A percentile compares a stretch with the other conserved stretches of the same genome.
phyloP scores from a whole-genome alignment of 2,113 vertebrate species.

The Cynoglossus semilaevis region DNA sequence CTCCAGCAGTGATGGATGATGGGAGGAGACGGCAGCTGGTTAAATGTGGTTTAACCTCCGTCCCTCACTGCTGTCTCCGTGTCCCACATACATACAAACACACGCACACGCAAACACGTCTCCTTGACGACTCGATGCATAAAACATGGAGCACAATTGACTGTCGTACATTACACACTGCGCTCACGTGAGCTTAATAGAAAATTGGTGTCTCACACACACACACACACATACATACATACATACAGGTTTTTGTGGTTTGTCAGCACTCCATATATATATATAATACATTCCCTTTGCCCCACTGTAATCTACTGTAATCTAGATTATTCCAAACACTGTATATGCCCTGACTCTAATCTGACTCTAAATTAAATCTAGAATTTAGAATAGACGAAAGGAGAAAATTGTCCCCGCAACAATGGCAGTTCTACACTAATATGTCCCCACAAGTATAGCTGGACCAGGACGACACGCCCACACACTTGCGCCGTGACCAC shows the following conservation, averaged over 20 bases:
- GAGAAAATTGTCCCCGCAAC: too few relatives aligned
- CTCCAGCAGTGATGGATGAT: slow-evolving; percentile 32
- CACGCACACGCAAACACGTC: slow-evolving; percentile 11
- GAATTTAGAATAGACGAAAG: too few relatives aligned
- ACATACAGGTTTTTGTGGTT: too few relatives aligned
- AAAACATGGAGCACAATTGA: neutral
- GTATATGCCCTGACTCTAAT: too few relatives aligned
- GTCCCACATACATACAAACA: slow-evolving; percentile 4
- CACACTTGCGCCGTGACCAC: slow-evolving; percentile 7
- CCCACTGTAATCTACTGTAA: too few relatives aligned
- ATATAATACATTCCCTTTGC: too few relatives aligned
- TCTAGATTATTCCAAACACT: too few relatives aligned
- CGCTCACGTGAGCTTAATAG: slow-evolving; percentile 1
- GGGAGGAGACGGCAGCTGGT: slow-evolving; percentile 1
- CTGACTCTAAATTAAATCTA: too few relatives aligned
- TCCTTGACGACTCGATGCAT: neutral
- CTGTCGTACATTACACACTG: neutral
- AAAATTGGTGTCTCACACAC: neutral
- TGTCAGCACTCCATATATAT: too few relatives aligned
- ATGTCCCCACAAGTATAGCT: too few relatives aligned
- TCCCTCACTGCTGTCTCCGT: slow-evolving; percentile 13
- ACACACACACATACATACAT: slow-evolving; percentile 4
- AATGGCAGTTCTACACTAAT: too few relatives aligned
- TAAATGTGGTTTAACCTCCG: slow-evolving; percentile 52
- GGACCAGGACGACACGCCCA: neutral